phyloP scores from a whole-genome alignment of 2,113 vertebrate species.

The Paracanthobrama guichenoti region DNA sequence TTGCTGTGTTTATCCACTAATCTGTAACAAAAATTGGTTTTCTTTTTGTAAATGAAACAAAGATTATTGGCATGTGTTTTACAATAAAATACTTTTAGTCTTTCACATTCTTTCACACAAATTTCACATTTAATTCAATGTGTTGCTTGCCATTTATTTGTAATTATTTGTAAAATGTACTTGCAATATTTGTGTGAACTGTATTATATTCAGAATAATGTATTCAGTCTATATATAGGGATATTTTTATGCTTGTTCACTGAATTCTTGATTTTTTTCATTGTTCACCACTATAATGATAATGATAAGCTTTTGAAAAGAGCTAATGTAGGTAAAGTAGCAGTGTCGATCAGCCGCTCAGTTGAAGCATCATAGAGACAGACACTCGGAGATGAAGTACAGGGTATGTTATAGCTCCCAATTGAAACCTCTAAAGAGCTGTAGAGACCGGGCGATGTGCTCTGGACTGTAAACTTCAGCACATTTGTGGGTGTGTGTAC shows the following conservation, averaged over 20 bases:
- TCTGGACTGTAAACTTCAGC: slow-evolving; percentile 16
- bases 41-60: too few relatives aligned
- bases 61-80: too few relatives aligned
- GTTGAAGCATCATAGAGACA: slow-evolving; percentile 27
- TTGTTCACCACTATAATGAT: not conserved
- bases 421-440: not conserved
- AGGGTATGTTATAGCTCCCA: not conserved
- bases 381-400: not conserved
- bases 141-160: too few relatives aligned
- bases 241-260: not conserved
- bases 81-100: too few relatives aligned
- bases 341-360: not conserved
- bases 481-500: slow-evolving; percentile 3
- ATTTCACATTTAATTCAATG: too few relatives aligned
- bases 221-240: not conserved
- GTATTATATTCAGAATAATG: not conserved
- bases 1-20: not conserved
- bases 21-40: not conserved
- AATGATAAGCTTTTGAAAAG: not conserved
- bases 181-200: not conserved
- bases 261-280: not conserved
- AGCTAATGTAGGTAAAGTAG: slow-evolving; percentile 7
- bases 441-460: not conserved
- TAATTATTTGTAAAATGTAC: too few relatives aligned
- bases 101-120: too few relatives aligned